Evolutionary conservation across 30 jellyfish, hydroid and myxozoan species (phyloP), one percentile per base, ranked within the genome.

Genomic region (Hydractinia echinata): DNA sequence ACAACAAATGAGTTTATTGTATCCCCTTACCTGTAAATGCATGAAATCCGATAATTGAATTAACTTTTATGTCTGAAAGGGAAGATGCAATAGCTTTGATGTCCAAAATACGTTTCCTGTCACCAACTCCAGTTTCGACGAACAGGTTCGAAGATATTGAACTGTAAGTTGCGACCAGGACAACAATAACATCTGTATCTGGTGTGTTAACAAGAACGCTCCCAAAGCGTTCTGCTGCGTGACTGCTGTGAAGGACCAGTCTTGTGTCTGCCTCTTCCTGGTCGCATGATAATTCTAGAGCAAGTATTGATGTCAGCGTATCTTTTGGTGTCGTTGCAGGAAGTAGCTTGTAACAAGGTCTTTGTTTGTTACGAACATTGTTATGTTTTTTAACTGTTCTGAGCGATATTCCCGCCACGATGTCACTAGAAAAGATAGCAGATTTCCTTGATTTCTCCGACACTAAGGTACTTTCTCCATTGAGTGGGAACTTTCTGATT

Each of bases 401-500:
- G 69, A 58, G 5, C 77, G 61, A 81, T 54, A 58, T 67, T 77
- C 73, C 15, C 79, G 14, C 88, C 88, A 81, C 16, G 39, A 61
- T 14, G 44, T 15, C 11, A 4, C 54, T 10, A 79, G 80, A 61
- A 79, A 55, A 13, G 10, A 54, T 8, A 79, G 10, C 61, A 79
- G 2, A 1, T 11, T 19, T 79, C 80, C 60, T 79, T 79, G 72
- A 61, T 79, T 53, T 79, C 30, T 13, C 86, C 86, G 48, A 49
- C 50, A 55, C 64, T 7, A 80, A 79, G n/a, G 62, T 55, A 79
- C 15, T 79, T 79, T 18, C 5, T 79, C 86, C 86, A 79, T 79
- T 79, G 86, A 53, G 54, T 79, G 54, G 86, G 86, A 7, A 58
- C 81, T 30, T 79, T 61, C 48, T 79, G 82, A 1, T 56, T 44